phyloP scores from a whole-genome alignment of 1,140 invertebrate species.

The Eriocheir sinensis region DNA sequence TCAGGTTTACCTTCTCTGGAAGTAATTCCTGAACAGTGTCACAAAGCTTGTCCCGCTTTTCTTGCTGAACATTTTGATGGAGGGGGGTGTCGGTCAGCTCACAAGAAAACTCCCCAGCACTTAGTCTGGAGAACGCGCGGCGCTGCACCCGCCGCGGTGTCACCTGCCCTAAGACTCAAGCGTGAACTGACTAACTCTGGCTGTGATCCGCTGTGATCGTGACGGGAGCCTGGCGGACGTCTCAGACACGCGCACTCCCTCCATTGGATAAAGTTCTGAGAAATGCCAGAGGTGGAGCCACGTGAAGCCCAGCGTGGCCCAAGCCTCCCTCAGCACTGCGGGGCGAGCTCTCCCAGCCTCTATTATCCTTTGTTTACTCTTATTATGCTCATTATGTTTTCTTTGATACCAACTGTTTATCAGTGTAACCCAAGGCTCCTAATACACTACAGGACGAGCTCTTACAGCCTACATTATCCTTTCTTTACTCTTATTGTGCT shows the following conservation, averaged over 20 bases:
- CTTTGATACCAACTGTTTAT: not conserved
- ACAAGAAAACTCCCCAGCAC: no score
- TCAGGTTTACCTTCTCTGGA: not conserved
- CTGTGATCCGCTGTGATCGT: not conserved
- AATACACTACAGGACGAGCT: no score
- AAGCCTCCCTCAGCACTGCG: not conserved
- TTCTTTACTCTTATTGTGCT: no score
- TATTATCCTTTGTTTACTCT: not conserved
- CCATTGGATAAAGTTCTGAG: not conserved
- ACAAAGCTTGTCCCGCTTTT: not conserved
- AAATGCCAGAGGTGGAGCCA: constrained; percentile 11
- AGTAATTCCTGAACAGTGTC: not conserved
- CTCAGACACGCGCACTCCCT: not conserved
- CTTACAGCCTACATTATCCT: no score
- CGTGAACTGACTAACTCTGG: not conserved
- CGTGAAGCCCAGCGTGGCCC: not conserved
- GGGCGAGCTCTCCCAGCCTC: not conserved
- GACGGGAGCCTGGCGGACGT: not conserved
- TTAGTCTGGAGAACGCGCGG: no score
- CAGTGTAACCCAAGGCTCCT: not conserved
- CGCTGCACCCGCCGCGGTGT: not conserved
- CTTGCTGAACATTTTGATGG: not conserved
- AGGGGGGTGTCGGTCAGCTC: no score
- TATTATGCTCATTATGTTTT: not conserved
- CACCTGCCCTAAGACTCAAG: not conserved